These are phyloP conservation scores for Sesamia nonagrioides DNA, from an alignment of 1,140 invertebrate genomes.

Conservation along the genomic window DNA sequence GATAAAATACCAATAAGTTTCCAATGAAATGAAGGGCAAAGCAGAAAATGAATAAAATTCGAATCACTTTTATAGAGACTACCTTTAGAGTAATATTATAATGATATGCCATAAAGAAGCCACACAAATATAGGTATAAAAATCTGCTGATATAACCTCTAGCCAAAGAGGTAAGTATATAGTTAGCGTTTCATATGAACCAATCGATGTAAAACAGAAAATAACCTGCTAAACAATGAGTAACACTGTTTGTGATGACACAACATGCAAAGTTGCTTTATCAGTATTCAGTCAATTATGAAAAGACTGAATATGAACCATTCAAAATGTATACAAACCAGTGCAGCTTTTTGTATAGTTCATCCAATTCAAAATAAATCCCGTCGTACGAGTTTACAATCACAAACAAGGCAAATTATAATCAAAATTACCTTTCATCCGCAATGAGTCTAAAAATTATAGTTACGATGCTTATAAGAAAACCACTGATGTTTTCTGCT, in stretches of 20 bases:
- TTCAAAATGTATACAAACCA: not conserved
- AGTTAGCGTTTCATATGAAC: not conserved
- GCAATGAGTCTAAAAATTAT: not conserved
- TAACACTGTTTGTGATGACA: constrained; percentile 32
- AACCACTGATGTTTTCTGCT: constrained; percentile 11
- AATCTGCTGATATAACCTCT: not conserved
- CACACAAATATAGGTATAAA: not conserved
- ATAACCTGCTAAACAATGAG: constrained; percentile 17
- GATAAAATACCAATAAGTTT: not conserved
- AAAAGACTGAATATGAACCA: not conserved
- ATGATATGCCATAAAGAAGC: not conserved
- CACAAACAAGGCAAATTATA: constrained; percentile 2
- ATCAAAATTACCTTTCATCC: constrained; percentile 24
- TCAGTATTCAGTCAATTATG: not conserved
- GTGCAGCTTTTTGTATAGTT: not conserved
- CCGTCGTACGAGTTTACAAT: not conserved
- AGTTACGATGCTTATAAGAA: not conserved
- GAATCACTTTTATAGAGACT: not conserved
- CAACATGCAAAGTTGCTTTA: constrained; percentile 4
- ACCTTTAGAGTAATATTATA: not conserved
- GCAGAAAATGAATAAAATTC: not conserved
- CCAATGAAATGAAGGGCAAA: not conserved
- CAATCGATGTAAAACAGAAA: not conserved
- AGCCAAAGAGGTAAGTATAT: no score
- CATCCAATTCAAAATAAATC: not conserved